Conservation (phyloP, 2,797 vertebrate species). For the Chelmon rostratus region DNA sequence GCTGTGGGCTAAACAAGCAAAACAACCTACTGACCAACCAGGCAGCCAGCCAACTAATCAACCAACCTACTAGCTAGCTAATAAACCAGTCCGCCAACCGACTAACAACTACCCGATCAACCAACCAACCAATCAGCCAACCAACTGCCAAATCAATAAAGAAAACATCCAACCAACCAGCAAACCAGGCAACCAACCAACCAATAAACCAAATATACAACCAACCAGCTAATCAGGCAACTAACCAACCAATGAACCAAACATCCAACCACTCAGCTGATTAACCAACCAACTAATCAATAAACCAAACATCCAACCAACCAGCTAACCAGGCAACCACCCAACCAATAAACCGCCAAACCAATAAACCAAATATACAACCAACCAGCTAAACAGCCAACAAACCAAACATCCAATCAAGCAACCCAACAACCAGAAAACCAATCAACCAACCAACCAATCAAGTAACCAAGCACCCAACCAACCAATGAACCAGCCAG, state of each 20-base stretch:
- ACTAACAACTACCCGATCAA: background rate
- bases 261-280: background rate
- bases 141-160: background rate
- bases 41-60: background rate
- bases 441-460: background rate
- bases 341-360: no score
- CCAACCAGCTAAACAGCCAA: background rate
- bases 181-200: background rate
- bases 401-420: background rate
- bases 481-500: no score
- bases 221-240: no score
- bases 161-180: background rate
- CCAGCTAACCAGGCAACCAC: rapidly evolving
- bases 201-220: background rate
- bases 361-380: background rate
- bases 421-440: background rate
- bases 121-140: rapidly evolving
- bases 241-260: background rate
- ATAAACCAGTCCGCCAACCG: background rate
- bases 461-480: no score
- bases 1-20: background rate
- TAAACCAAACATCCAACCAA: background rate
- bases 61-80: background rate
- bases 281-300: rapidly evolving
- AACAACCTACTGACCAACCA: background rate